Percentiles rank a stretch among this genome's conserved stretches.
Evolutionary conservation across 1,140 invertebrate species (phyloP).

Genomic region (Lordiphosa collinella): DNA sequence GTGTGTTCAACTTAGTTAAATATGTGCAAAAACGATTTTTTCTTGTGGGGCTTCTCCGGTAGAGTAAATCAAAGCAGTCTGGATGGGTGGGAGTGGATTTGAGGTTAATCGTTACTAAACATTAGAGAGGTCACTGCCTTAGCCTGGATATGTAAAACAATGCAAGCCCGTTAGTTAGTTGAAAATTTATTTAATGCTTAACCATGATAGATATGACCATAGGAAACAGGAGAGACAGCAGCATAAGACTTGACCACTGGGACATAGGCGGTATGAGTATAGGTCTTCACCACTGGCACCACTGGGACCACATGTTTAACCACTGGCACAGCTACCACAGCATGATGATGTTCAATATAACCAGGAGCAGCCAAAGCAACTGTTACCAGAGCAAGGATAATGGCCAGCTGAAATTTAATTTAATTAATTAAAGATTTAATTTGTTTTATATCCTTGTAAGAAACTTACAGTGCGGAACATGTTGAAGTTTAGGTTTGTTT

Average conservation of each 20-base stretch:
- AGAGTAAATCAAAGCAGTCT: constrained; percentile 1
- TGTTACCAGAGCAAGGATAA: constrained; percentile 23
- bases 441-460: background rate
- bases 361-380: constrained; percentile 31
- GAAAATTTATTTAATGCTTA: background rate
- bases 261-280: constrained; percentile 9
- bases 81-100: background rate
- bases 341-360: constrained; percentile 27
- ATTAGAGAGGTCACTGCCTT: constrained; percentile 2
- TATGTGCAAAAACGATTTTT: constrained; percentile 1
- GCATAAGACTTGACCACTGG: constrained; percentile 7
- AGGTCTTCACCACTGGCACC: constrained; percentile 37
- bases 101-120: background rate
- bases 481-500: background rate
- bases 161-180: background rate
- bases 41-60: constrained; percentile 6
- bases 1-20: background rate
- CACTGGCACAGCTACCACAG: constrained; percentile 23
- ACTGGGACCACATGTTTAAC: constrained; percentile 32
- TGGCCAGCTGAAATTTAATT: constrained; percentile 12
- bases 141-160: constrained; percentile 11
- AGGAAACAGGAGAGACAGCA: constrained; percentile 2
- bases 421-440: background rate
- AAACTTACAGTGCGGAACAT: constrained; percentile 36
- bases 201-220: constrained; percentile 32